Percentiles rank a stretch among this genome's conserved stretches.
Evolutionary conservation across 1,140 invertebrate genomes (phyloP).

Genomic region (Drosophila jambulina): DNA sequence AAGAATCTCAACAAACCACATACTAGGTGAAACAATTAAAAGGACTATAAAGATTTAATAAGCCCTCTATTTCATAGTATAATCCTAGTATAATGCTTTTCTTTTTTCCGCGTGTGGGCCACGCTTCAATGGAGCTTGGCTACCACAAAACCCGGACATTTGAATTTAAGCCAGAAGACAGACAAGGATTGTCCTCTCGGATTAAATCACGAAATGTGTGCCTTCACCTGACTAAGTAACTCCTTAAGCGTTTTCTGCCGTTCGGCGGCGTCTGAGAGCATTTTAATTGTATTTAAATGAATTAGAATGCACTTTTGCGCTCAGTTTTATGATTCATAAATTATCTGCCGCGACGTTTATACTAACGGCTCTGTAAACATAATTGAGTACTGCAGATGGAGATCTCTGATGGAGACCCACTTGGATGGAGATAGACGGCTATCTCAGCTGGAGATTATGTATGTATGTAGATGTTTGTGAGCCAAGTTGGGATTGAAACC

Average conservation of each 20-base stretch:
- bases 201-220: constrained; percentile 58
- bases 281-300: constrained; percentile 76
- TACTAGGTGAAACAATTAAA: background rate
- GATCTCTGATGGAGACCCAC: constrained; percentile 24
- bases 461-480: constrained; percentile 1
- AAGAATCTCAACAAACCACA: background rate
- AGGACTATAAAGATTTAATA: background rate
- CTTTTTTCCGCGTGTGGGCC: constrained; percentile 18
- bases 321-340: constrained; percentile 41
- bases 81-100: background rate
- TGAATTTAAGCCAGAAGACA: constrained; percentile 26
- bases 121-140: constrained; percentile 44
- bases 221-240: constrained; percentile 54
- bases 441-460: constrained; percentile 30
- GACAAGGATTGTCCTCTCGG: constrained; percentile 42
- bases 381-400: constrained; percentile 42
- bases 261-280: constrained; percentile 13
- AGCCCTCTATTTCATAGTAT: background rate
- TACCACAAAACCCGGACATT: constrained; percentile 39
- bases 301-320: constrained; percentile 69
- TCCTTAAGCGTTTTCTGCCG: constrained; percentile 24
- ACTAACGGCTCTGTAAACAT: constrained; percentile 22
- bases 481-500: constrained; percentile 3
- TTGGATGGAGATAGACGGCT: constrained; percentile 24
- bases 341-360: constrained; percentile 27